Evolutionary conservation across 2,797 vertebrate species (phyloP), one percentile per base, ranked within the genome.

Genomic region (Poliocrania exsul): DNA sequence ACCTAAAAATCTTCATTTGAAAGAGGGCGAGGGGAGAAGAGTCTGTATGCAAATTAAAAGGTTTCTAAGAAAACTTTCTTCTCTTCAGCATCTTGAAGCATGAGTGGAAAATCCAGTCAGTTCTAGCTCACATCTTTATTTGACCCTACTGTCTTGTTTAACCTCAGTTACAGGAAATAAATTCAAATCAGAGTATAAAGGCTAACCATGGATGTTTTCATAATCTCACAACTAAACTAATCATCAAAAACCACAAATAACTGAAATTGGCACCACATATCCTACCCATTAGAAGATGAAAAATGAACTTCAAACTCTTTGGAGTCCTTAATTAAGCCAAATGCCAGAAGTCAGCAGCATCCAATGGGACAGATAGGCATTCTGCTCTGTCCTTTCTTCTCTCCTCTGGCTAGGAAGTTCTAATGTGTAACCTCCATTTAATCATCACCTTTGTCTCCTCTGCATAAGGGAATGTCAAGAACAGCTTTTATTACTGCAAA

Each of bases 401-500:
- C 53, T 90, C 82, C 87, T 89, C 78, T 90, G 47, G 25, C 81
- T 73, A 69, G 18, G 21, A 83, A 58, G 54, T 92, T 94, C 89
- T 91, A 91, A 86, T 37, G 50, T 31, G 49, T 64, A 96, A 93
- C 78, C 75, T 81, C 69, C 28, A 73, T 86, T 96, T 95, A 96
- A 96, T 96, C 77, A 92, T 80, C 94, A 93, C 81, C 87, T 95
- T 96, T 94, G 66, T 70, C 78, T 95, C 71, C 54, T 93, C 83
- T 94, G 60, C 83, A 80, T 82, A 88, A 84, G 26, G 56, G 67
- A 95, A 88, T 16, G 75, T 93, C 95, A 94, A 73, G 86, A 93
- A 56, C 61, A 79, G 91, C 38, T 90, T 97, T 96, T 94, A 95
- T 92, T 90, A 79, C 86, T 71, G 71, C 40, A 88, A 44, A 96